Evolutionary conservation across 2,888 invertebrate species (phyloP).

Genomic region (Drosophila maculinotata): DNA sequence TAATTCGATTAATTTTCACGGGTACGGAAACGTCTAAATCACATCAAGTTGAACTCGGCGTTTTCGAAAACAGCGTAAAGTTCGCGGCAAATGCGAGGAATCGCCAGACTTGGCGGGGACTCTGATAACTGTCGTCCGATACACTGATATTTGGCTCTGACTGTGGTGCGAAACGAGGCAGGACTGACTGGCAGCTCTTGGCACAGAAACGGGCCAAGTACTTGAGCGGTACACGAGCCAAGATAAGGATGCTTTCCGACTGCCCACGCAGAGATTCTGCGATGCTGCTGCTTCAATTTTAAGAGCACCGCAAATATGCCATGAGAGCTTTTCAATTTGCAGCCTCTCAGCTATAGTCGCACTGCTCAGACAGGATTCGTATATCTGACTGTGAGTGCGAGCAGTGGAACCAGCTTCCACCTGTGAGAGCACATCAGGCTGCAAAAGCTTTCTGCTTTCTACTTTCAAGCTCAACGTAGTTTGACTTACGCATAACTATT

Average conservation of each 20-base stretch:
- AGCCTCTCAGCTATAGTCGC: conserved; percentile 16
- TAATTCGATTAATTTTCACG: conserved; percentile 25
- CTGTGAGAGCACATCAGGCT: conserved; percentile 32
- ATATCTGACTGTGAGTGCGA: conserved; percentile 8
- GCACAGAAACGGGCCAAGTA: conserved; percentile 49
- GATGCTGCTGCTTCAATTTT: conserved; percentile 36
- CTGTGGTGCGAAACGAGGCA: conserved; percentile 62
- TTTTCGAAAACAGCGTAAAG: conserved; percentile 30
- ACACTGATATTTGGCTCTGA: conserved; percentile 55
- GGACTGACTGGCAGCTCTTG: conserved; percentile 51
- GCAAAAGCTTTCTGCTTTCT: conserved; percentile 38
- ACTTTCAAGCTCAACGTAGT: conserved; percentile 2
- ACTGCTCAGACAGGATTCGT: conserved; percentile 28
- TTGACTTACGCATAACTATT: not conserved
- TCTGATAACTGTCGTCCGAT: conserved; percentile 34
- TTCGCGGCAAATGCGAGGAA: conserved; percentile 20
- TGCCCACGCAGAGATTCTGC: conserved; percentile 31
- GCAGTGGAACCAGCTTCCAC: conserved; percentile 19
- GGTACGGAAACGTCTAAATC: not conserved
- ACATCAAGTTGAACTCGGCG: conserved; percentile 14
- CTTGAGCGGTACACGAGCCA: conserved; percentile 38
- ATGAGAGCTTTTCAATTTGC: conserved; percentile 43
- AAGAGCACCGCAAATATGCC: conserved; percentile 40
- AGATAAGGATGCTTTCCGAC: conserved; percentile 46
- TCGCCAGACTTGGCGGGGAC: conserved; percentile 19